A percentile compares a stretch with the other conserved stretches of the same genome.
Conservation (phyloP, 2,797 vertebrate species). For the Euphonia xanthogaster region DNA sequence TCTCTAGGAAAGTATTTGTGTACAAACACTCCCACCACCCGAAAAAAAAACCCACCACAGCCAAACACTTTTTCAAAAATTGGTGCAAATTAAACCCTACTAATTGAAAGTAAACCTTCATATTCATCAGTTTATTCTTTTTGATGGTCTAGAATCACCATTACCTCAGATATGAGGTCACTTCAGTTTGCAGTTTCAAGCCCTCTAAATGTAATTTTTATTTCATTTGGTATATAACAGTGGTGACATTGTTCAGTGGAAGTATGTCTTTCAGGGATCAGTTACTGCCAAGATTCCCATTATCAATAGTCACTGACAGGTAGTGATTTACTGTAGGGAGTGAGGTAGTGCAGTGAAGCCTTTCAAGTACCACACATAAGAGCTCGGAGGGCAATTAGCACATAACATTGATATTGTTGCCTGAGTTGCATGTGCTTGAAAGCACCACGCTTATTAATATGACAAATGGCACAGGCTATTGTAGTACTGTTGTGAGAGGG, state of each 20-base stretch:
- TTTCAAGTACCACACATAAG: background rate
- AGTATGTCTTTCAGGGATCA: conserved; percentile 42
- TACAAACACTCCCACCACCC: rapidly evolving
- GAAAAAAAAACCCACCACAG: background rate
- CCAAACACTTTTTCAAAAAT: background rate
- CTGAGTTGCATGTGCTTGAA: background rate
- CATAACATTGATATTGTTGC: background rate
- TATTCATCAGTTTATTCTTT: background rate
- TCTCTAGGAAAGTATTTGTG: background rate
- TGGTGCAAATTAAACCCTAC: background rate
- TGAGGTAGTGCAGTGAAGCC: background rate
- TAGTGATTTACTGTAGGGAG: background rate
- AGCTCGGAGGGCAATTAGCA: conserved; percentile 23
- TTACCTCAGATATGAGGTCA: background rate
- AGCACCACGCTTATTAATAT: background rate
- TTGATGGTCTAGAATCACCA: background rate
- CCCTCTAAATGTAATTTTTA: conserved; percentile 4
- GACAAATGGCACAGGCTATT: background rate
- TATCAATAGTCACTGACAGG: background rate
- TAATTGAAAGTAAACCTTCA: background rate
- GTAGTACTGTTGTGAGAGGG: background rate
- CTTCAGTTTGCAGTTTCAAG: background rate
- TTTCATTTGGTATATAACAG: background rate
- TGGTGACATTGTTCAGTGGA: background rate
- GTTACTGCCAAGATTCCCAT: background rate